Evolutionary conservation across 1,140 invertebrate species (phyloP), one percentile per base, ranked within the genome.

Genomic region (Sarcophaga peregrina): DNA sequence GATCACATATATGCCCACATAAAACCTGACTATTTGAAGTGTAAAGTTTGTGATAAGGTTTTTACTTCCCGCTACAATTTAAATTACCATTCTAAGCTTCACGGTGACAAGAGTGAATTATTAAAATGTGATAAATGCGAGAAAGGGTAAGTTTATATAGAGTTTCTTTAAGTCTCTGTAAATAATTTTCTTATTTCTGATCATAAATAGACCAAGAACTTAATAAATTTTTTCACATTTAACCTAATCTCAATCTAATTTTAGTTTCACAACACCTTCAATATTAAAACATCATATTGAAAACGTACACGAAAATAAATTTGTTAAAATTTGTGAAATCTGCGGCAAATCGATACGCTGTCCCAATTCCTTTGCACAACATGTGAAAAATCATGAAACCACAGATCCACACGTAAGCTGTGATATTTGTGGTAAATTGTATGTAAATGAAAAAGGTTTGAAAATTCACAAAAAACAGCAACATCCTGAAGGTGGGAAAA

Each of bases 401-500:
- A 17, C n/a, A 72, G 8, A 0, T 9, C n/a, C 0, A 20, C 62
- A 25, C 17, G 20, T 72, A 72, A 72, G 17, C n/a, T 72, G 62
- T 72, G 62, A 72, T 72, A 25, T 20, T 20, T 72, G 62, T 72
- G 62, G 62, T 72, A 17, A 25, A 7, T 20, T 72, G 37, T 72
- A 25, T 17, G 62, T 25, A 0, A 25, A 25, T 9, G 17, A 9
- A 20, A 17, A 25, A 9, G 37, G 37, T 25, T 25, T 72, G 17
- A 86, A 88, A 9, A 85, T 86, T 3, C 62, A 72, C 17, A 20
- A 25, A 72, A 25, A 20, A 20, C 20, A 9, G 2, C 62, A 72
- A 25, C 62, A 72, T 72, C n/a, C 62, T 20, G 17, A 17, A 5
- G 62, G 62, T 25, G 62, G 62, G 8, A 72, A 72, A 72, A 72